These are phyloP conservation scores for Petrocephalus sullivani DNA, from an alignment of 2,797 vertebrate genomes.

Conservation along the genomic window DNA sequence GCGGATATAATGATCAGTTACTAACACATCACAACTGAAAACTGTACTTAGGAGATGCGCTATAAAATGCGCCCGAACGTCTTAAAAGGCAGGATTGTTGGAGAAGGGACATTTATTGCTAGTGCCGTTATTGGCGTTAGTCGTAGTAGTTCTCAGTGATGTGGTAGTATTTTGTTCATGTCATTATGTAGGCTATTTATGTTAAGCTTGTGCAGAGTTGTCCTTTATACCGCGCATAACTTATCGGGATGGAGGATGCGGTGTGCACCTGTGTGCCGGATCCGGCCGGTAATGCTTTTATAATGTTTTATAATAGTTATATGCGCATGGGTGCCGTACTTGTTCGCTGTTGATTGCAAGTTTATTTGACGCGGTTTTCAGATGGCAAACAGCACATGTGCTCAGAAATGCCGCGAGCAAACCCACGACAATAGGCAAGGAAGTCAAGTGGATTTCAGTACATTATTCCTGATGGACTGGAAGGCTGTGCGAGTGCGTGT, in stretches of 20 bases:
- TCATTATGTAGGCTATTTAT: not conserved
- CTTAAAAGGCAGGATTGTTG: not conserved
- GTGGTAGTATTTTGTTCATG: not conserved
- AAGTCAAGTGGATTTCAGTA: not conserved
- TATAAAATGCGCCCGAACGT: slow-evolving; percentile 20
- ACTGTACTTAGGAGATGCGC: not conserved
- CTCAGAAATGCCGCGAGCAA: not conserved
- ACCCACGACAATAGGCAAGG: not conserved
- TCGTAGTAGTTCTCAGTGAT: not conserved
- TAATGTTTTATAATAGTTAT: not conserved
- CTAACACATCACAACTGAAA: not conserved
- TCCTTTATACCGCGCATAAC: not conserved
- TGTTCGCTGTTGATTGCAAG: not conserved
- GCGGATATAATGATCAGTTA: not conserved
- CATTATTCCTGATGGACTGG: not conserved
- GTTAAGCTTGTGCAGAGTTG: not conserved
- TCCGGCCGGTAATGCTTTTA: not conserved
- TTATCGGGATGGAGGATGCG: not conserved
- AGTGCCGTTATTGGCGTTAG: not conserved
- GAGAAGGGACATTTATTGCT: not conserved
- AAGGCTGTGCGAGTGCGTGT: not conserved
- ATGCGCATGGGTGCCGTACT: not conserved
- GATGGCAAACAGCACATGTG: not conserved
- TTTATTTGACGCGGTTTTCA: not conserved
- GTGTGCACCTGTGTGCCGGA: not conserved